Evolutionary conservation across 30 jellyfish, hydroid and myxozoan species (phyloP), one percentile per base, ranked within the genome.

Genomic region (Chironex yamaguchii): DNA sequence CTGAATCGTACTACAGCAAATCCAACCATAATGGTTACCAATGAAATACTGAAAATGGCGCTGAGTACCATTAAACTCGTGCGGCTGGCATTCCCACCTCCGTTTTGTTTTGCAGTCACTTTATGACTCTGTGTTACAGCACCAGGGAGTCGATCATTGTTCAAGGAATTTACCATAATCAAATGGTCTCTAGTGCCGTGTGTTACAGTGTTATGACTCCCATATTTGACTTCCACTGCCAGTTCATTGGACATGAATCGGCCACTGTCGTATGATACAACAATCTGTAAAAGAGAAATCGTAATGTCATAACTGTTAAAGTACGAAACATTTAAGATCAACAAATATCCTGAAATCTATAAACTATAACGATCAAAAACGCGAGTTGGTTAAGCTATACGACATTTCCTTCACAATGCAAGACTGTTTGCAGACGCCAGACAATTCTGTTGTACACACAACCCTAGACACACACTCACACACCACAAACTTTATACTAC

Each of bases 191-290:
- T 64, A 27, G 35, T 67, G 34, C n/a, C 75, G 22, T 29, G 79
- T 23, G 17, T 71, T 12, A 42, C 31, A 35, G 73, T 49, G 21
- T 24, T 35, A 52, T 49, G 62, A 0, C 21, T 14, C 29, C 54
- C 30, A 12, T 51, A 33, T 21, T 66, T 49, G 3, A 86, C 26
- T 76, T 67, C 68, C 0, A 86, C 76, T 34, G 67, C 90, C 34
- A 86, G 52, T 42, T 65, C 90, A 29, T 75, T 76, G 33, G 96
- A 86, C 0, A 83, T 27, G 36, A 86, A 86, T 22, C 96, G 81
- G 62, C 89, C 96, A 66, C 65, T 86, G 29, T 86, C 85, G 12
- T 83, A 69, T 0, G 96, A 86, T 4, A 86, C 87, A 42, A 71
- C 90, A 51, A 86, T 76, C 96, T 85, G 29, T 0, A 28, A 83